Conservation (phyloP, 2,888 invertebrate genomes). For the Limulus polyphemus region DNA sequence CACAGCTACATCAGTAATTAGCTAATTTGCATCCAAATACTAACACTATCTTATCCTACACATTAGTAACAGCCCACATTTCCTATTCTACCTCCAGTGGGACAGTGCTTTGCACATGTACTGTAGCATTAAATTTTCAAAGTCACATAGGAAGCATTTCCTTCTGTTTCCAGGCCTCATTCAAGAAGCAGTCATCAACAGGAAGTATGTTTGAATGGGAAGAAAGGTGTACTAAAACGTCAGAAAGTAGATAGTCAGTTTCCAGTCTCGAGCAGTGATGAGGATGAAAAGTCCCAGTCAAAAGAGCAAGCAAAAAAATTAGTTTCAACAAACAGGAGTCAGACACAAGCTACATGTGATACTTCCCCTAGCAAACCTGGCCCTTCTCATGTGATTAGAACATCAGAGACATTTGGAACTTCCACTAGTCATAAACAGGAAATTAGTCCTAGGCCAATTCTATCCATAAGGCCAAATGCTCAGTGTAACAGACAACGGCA, state of each 20-base stretch:
- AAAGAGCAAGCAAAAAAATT: background rate
- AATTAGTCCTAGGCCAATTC: constrained; percentile 18
- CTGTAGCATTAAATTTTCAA: no score
- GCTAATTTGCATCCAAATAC: no score
- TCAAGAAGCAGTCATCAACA: constrained; percentile 6
- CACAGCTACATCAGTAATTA: no score
- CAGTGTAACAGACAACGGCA: constrained; percentile 47
- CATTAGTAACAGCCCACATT: no score
- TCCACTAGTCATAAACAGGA: background rate
- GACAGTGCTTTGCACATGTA: no score
- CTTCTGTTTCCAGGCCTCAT: constrained; percentile 2
- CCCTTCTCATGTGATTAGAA: background rate
- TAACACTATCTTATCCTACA: no score
- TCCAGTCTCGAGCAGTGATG: constrained; percentile 15
- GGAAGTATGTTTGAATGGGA: constrained; percentile 24
- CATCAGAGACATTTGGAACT: background rate
- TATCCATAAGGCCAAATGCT: constrained; percentile 38
- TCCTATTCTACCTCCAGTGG: no score
- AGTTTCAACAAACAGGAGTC: background rate
- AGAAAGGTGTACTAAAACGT: constrained; percentile 19
- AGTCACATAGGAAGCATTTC: no score
- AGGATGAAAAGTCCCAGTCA: constrained; percentile 6
- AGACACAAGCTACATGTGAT: background rate
- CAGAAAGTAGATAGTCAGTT: constrained; percentile 1
- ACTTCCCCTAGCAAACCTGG: background rate